A percentile compares a stretch with the other conserved stretches of the same genome.
Evolutionary conservation across 2,888 invertebrate genomes (phyloP).

Genomic region (Acrobasis suavella): DNA sequence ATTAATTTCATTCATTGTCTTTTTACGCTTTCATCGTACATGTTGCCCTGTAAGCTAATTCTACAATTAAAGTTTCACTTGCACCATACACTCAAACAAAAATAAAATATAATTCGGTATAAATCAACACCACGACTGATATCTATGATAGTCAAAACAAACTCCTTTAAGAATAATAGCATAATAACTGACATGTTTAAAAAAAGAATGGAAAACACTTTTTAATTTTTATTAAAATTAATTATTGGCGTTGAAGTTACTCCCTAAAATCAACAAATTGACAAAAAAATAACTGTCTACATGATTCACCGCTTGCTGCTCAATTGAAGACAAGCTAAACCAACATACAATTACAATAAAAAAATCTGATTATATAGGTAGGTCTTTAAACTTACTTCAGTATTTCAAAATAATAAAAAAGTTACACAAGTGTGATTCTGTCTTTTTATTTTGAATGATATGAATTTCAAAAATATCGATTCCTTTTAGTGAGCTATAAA

Average conservation of each 20-base stretch:
- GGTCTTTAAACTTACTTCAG: too few relatives aligned
- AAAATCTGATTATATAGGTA: too few relatives aligned
- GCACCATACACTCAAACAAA: conserved; percentile 30
- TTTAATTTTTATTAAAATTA: too few relatives aligned
- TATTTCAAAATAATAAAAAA: too few relatives aligned
- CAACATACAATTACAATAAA: too few relatives aligned
- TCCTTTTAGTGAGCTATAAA: too few relatives aligned
- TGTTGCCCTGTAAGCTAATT: conserved; percentile 10
- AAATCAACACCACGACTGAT: conserved; percentile 15
- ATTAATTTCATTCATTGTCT: conserved; percentile 54
- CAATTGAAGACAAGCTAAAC: too few relatives aligned
- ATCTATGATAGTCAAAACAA: conserved; percentile 34
- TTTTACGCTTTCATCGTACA: conserved; percentile 39
- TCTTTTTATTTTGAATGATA: too few relatives aligned
- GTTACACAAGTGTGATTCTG: too few relatives aligned
- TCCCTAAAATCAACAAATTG: background rate
- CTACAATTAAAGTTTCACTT: conserved; percentile 29
- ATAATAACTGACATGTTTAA: conserved; percentile 12
- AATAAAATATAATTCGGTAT: conserved; percentile 27
- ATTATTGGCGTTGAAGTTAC: background rate
- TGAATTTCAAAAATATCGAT: too few relatives aligned
- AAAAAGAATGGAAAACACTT: background rate
- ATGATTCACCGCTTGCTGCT: background rate
- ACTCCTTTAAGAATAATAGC: conserved; percentile 34
- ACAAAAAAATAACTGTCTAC: background rate